Base-by-base conservation (phyloP, 2,113 vertebrate species). In the Oceanodroma tethys region DNA sequence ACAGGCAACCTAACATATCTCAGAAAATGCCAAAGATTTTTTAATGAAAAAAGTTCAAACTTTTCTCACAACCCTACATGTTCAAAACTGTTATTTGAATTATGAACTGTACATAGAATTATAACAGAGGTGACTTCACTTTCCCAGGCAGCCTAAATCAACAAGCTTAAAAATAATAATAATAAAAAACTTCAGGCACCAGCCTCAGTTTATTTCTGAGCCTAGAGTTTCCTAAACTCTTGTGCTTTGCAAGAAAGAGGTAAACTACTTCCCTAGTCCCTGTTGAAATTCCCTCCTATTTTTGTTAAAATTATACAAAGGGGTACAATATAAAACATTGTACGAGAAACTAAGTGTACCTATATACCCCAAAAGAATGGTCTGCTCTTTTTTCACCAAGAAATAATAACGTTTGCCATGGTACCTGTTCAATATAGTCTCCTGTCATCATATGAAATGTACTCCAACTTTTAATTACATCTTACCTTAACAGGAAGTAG, bases 51-150 rank as follows among this genome's bases (percentile, higher is more conserved):
- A 78, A 98, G 90, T 97, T 97, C 93, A 96, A 96, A 87, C 40
- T 88, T 97, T 97, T 98, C 97, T 96, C 95, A 97, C 94, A 96
- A 97, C 91, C 95, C 81, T 91, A 45, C 50, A 47, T 21, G 90
- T 93, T 62, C 84, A 72, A 72, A 95, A 87, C 23, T 47, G 50
- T 78, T 65, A 73, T 67, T 81, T 73, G 93, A 85, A 96, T 92
- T 92, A 89, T 47, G 95, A 88, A 93, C 79, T 76, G 48, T 43
- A 68, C 18, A 72, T 2, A 89, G 76, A 97, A n/a, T 81, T 81
- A 59, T 18, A 89, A 66, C 29, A 87, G 85, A 96, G 67, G 94
- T 92, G 86, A 96, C 67, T 94, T 96, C 68, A 93, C 34, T 85
- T 94, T 60, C 78, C 43, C 53, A 91, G 63, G 29, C 58, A 81